Base-by-base conservation (phyloP, 2,797 vertebrate species). In the Pangasius mekongensis region DNA sequence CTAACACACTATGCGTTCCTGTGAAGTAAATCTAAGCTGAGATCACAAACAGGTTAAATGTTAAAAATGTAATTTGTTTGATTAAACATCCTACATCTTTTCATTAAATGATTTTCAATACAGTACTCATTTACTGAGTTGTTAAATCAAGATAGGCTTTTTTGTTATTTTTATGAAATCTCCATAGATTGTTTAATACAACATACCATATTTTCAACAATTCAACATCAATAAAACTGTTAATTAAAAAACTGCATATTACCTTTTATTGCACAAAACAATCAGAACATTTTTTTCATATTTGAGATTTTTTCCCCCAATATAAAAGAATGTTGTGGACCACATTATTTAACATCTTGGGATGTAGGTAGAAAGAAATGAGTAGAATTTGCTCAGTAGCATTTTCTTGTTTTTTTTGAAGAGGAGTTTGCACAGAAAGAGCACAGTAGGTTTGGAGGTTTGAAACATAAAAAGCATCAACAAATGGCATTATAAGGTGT, bases 261-360 rank as follows among this genome's bases (percentile, higher is more conserved):
- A 97, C 94, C 92, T 95, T 83, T 97, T 96, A 96, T 97, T 97
- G 96, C 96, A 97, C 96, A 96, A 95, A 96, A 97, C 96, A 96
- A 96, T 95, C 95, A 94, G 91, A 96, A 96, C 95, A 93, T 95
- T 96, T 91, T 95, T 90, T 89, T 88, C 91, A 93, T 81, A 66
- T 87, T 95, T 92, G 83, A 83, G 83, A 36, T 90, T 88, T 86
- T 86, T 95, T 92, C 69, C 77, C 60, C 86, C 85, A 89, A 92
- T 96, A 96, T 95, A 96, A 97, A 95, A 95, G 67, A 95, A 64
- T 43, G 27, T 62, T 47, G 39, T 83, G 81, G 58, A 83, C 81
- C 81, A 83, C 81, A 83, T 90, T 94, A 93, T 91, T 95, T 90
- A 90, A 91, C 93, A 94, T 93, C 94, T 94, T 94, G 39, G 36